These are phyloP conservation scores for Euclidia mi DNA, from an alignment of 2,888 invertebrate species.

Conservation along the genomic window DNA sequence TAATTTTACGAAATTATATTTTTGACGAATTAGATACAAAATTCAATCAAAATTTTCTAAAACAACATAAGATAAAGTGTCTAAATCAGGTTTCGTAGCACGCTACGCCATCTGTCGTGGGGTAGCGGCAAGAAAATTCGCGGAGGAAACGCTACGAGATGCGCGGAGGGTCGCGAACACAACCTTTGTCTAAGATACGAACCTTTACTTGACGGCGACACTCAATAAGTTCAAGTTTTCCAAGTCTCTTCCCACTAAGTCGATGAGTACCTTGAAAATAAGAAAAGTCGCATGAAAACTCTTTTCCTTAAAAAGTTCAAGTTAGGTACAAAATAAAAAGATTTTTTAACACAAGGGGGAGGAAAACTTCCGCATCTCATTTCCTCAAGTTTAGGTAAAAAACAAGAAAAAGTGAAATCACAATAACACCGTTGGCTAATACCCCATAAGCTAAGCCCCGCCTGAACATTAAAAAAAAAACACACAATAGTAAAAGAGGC, in stretches of 20 bases:
- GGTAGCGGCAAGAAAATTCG: conserved; percentile 72
- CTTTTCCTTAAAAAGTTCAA: background rate
- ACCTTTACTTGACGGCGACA: conserved; percentile 43
- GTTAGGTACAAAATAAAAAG: conserved; percentile 4
- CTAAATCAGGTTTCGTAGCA: conserved; percentile 48
- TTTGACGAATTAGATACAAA: background rate
- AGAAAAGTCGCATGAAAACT: background rate
- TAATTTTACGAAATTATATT: too few relatives aligned
- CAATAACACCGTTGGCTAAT: conserved; percentile 79
- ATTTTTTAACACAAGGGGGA: conserved; percentile 30
- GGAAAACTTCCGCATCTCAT: conserved; percentile 48
- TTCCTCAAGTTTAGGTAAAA: conserved; percentile 77
- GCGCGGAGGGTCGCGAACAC: conserved; percentile 33
- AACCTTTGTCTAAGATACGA: conserved; percentile 46
- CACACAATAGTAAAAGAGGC: conserved; percentile 85
- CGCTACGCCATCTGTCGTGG: conserved; percentile 82
- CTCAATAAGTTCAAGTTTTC: conserved; percentile 7
- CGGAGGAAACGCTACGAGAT: conserved; percentile 26
- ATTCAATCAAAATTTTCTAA: background rate
- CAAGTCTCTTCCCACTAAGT: background rate
- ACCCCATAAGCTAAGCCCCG: conserved; percentile 85
- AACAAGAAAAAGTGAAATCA: conserved; percentile 74
- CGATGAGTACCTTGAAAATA: conserved; percentile 23
- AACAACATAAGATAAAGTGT: background rate
- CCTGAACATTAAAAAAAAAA: conserved; percentile 84